These are phyloP conservation scores for Leptinotarsa rubiginosa DNA, from an alignment of 2,888 invertebrate species.

Conservation along the genomic window DNA sequence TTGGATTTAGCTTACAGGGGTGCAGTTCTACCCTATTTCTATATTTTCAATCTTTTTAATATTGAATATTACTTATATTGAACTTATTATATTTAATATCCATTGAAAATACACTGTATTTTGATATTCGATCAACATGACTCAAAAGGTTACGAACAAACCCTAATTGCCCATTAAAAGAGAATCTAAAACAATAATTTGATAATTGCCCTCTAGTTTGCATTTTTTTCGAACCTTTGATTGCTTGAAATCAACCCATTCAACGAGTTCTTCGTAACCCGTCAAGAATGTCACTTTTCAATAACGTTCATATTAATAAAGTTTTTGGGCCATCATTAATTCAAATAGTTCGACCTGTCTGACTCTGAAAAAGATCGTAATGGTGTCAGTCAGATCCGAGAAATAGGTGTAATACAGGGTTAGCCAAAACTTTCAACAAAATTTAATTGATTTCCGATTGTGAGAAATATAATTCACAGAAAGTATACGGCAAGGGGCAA, in stretches of 20 bases:
- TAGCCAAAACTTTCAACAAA: not conserved
- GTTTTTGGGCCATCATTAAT: slow-evolving; percentile 31
- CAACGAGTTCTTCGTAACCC: not conserved
- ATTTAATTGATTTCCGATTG: not conserved
- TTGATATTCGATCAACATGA: too few relatives aligned
- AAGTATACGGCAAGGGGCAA: too few relatives aligned
- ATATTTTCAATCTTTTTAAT: too few relatives aligned
- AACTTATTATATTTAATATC: too few relatives aligned
- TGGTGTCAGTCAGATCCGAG: slow-evolving; percentile 6
- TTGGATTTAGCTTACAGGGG: too few relatives aligned
- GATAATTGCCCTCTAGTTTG: not conserved
- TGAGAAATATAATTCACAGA: too few relatives aligned
- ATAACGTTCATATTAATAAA: slow-evolving; percentile 7
- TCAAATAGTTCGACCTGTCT: slow-evolving; percentile 41
- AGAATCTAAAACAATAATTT: too few relatives aligned
- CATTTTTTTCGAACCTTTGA: not conserved
- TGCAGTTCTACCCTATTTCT: too few relatives aligned
- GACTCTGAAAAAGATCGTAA: slow-evolving; percentile 27
- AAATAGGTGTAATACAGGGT: slow-evolving; percentile 19
- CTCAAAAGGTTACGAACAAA: too few relatives aligned
- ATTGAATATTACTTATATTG: too few relatives aligned
- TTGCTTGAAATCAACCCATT: not conserved
- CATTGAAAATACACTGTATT: too few relatives aligned
- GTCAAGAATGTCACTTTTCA: not conserved
- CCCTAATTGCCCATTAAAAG: too few relatives aligned